Evolutionary conservation across 2,888 invertebrate genomes (phyloP), one percentile per base, ranked within the genome.

Genomic region (Eulithis testata): DNA sequence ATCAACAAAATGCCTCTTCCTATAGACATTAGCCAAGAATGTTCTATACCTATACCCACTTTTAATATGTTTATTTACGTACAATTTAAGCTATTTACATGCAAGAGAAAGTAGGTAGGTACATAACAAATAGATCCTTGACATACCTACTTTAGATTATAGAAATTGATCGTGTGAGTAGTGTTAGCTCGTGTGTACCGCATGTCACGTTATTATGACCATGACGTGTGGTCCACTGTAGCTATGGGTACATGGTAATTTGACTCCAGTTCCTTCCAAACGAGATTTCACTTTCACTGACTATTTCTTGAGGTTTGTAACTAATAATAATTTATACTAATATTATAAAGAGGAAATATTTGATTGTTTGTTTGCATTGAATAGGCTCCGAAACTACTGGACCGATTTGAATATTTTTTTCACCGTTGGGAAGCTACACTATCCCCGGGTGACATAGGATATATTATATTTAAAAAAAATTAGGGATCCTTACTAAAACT

Each of bases 241-340:
- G 37, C 8, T 3, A 37, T 37, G 3, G 21, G 21, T 21, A 21
- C 21, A 21, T 21, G 21, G 21, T 21, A 1, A 21, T 21, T 21
- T 21, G 21, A 21, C 21, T 47, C 55, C 61, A 55, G 21, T 56
- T 59, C 52, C 55, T 57, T 56, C 56, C 58, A 63, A 68, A 62
- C 65, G n/a, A 63, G 63, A 57, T 65, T 68, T 68, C 69, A 53
- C 71, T 71, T 69, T 71, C 69, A 52, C 62, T 56, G 60, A 63
- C 50, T 21, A 47, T 21, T 56, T 59, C 49, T n/a, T n/a, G n/a
- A n/a, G n/a, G n/a, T n/a, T n/a, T n/a, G n/a, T n/a, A n/a, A n/a
- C n/a, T n/a, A n/a, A n/a, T n/a, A n/a, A n/a, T n/a, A n/a, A n/a
- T n/a, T n/a, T n/a, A n/a, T n/a, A n/a, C n/a, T n/a, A n/a, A n/a